Percentiles rank a stretch among this genome's conserved stretches.
Evolutionary conservation across 2,888 invertebrate genomes (phyloP).

Genomic region (Tipula helvola): DNA sequence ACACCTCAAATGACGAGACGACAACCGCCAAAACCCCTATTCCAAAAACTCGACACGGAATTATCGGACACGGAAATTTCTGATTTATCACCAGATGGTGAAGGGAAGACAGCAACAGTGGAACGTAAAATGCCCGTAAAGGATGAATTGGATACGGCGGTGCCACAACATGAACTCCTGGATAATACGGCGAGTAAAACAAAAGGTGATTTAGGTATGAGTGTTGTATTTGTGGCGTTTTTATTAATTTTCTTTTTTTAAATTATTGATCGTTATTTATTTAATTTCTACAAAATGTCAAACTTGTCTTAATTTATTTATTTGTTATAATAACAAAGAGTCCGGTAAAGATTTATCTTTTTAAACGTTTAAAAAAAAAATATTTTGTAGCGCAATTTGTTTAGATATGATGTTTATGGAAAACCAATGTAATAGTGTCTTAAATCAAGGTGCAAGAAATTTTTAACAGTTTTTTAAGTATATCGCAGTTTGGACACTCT

Average conservation of each 20-base stretch:
- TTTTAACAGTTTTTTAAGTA: neutral
- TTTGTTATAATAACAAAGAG: neutral
- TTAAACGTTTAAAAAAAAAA: neutral
- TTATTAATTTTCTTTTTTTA: neutral
- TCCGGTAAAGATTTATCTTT: neutral
- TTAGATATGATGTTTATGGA: neutral
- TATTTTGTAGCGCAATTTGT: neutral
- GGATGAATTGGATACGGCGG: slow-evolving; percentile 73
- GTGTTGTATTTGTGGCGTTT: slow-evolving; percentile 9
- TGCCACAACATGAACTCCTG: slow-evolving; percentile 75
- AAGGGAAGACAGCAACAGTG: slow-evolving; percentile 58
- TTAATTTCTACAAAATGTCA: slow-evolving; percentile 1
- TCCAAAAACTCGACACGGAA: slow-evolving; percentile 56
- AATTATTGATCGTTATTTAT: neutral
- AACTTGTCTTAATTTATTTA: neutral
- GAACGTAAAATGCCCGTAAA: slow-evolving; percentile 54
- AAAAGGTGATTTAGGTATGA: slow-evolving; percentile 61
- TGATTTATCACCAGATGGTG: slow-evolving; percentile 62
- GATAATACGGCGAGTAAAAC: slow-evolving; percentile 76
- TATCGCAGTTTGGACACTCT: neutral
- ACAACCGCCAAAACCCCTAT: slow-evolving; percentile 57
- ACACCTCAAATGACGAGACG: slow-evolving; percentile 65
- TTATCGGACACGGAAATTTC: slow-evolving; percentile 79
- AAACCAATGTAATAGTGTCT: neutral
- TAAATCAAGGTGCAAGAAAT: neutral